A percentile compares a stretch with the other conserved stretches of the same genome.
Evolutionary conservation across 2,888 invertebrate species (phyloP).

Genomic region (Macroteleia sp.): DNA sequence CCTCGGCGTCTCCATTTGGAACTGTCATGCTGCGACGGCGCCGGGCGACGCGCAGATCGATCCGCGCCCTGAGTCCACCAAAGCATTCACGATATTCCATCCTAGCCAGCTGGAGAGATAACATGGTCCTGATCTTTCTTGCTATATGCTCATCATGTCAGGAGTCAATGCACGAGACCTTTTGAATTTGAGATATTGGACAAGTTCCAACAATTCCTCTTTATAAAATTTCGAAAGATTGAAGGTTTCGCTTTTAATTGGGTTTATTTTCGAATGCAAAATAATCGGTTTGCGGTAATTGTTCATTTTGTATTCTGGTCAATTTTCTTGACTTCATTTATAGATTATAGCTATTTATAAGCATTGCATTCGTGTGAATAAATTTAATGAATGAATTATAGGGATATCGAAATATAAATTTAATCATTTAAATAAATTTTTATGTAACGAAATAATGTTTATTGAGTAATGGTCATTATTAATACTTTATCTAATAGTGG

Average conservation of each 20-base stretch:
- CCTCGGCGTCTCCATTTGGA: constrained; percentile 63
- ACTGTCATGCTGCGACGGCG: constrained; percentile 63
- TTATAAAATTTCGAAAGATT: not conserved
- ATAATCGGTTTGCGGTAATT: too few species aligned
- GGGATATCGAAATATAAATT: too few species aligned
- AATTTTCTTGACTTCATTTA: too few species aligned
- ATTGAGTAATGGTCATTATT: too few species aligned
- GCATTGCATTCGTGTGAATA: too few species aligned
- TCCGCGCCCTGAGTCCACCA: constrained; percentile 52
- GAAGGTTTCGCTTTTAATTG: not conserved
- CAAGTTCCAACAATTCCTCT: not conserved
- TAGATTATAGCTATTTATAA: too few species aligned
- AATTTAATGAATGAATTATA: too few species aligned
- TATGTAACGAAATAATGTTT: too few species aligned
- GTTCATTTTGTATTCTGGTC: too few species aligned
- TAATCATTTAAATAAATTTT: too few species aligned
- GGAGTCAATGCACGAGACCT: constrained; percentile 15
- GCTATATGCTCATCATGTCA: not conserved
- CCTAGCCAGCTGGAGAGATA: constrained; percentile 43
- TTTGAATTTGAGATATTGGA: constrained; percentile 10
- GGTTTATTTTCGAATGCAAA: too few species aligned
- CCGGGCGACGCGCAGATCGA: constrained; percentile 62
- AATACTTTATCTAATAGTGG: too few species aligned
- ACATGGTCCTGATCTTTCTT: constrained; percentile 18
- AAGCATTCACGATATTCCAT: constrained; percentile 44